Conservation (phyloP, 2,888 invertebrate species). For the Pseudococcus viburni region DNA sequence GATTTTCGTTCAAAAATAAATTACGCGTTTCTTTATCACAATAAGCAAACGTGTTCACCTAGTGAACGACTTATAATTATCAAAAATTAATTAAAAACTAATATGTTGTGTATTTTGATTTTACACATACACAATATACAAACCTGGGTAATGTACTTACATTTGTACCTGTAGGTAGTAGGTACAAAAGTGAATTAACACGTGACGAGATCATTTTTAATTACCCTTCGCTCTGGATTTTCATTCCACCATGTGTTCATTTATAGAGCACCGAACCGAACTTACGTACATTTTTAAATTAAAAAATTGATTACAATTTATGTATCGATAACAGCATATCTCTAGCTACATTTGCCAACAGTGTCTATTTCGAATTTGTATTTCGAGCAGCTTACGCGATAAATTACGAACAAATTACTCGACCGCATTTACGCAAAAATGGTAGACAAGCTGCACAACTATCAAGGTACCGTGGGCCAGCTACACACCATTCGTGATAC, state of each 20-base stretch:
- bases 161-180: neutral
- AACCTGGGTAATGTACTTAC: no score
- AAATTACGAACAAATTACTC: neutral
- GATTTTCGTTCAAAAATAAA: neutral
- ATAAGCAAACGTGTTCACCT: neutral
- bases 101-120: no score
- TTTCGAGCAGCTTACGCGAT: neutral
- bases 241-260: no score
- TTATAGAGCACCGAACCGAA: no score
- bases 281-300: no score
- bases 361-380: neutral
- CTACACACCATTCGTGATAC: slow-evolving; percentile 80
- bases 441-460: slow-evolving; percentile 86
- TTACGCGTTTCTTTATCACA: neutral
- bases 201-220: neutral
- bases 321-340: neutral
- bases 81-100: no score
- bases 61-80: neutral
- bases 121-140: no score
- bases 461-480: slow-evolving; percentile 82
- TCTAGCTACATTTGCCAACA: neutral
- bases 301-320: no score
- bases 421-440: slow-evolving; percentile 70
- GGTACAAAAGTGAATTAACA: neutral
- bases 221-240: no score